These are phyloP conservation scores for Lissonota sp. DNA, from an alignment of 2,888 invertebrate genomes.

Conservation along the genomic window DNA sequence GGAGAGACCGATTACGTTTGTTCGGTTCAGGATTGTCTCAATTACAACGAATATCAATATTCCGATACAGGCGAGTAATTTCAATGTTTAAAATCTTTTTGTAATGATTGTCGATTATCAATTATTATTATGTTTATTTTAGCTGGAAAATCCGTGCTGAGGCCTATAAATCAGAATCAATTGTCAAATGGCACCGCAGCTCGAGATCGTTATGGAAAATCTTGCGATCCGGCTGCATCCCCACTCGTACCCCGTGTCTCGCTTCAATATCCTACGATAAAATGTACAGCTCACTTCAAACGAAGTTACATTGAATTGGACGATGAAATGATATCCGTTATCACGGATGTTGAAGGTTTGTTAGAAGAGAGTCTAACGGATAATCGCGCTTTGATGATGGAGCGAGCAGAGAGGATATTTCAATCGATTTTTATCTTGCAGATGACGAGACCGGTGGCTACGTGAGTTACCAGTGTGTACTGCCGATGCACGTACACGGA, in stretches of 20 bases:
- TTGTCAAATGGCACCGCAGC: constrained; percentile 75
- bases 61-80: constrained; percentile 73
- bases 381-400: constrained; percentile 14
- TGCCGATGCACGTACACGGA: constrained; percentile 90
- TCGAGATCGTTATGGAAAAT: constrained; percentile 77
- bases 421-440: constrained; percentile 74
- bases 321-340: constrained; percentile 89
- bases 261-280: constrained; percentile 82
- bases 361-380: constrained; percentile 1
- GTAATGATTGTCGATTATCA: neutral
- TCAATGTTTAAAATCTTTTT: neutral
- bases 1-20: constrained; percentile 78
- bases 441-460: constrained; percentile 90
- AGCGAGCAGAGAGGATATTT: constrained; percentile 12
- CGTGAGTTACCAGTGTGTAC: constrained; percentile 87
- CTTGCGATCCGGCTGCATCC: constrained; percentile 71
- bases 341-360: constrained; percentile 90
- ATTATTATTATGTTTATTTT: constrained; percentile 12
- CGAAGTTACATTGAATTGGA: constrained; percentile 89
- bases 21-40: constrained; percentile 81
- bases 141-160: constrained; percentile 81
- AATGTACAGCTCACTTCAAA: constrained; percentile 88
- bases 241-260: constrained; percentile 80
- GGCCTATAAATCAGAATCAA: constrained; percentile 82
- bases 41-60: constrained; percentile 70